Evolutionary conservation across 2,888 invertebrate species (phyloP), one percentile per base, ranked within the genome.

Genomic region (Drosophila paramelanica): DNA sequence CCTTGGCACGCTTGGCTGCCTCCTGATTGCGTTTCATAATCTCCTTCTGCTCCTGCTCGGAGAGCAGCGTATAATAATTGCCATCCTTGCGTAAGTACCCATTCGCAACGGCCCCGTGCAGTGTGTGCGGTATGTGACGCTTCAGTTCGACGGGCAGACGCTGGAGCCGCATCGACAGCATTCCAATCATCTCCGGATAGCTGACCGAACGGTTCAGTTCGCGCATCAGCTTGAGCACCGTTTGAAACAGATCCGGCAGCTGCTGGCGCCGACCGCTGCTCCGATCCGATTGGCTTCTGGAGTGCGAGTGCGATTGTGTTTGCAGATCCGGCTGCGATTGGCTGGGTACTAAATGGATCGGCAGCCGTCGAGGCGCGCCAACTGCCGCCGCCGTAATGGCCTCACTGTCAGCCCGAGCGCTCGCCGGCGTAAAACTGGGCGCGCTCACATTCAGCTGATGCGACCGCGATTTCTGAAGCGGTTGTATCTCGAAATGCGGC

Each of bases 1-100:
- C 85, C 65, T 77, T 87, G 68, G 88, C 85, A 1, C 81, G 79
- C 55, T 62, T 53, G 58, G 79, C 88, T 0, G 72, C 79, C 67
- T 70, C 81, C 65, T 69, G 59, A 14, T 83, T 85, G 47, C 73
- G 72, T 8, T 65, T 59, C 79, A 67, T 68, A 7, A 87, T 74
- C 61, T 65, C 73, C 60, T 47, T 45, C 7, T 81, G 88, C 52
- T 83, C 83, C 58, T 27, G 11, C 51, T 84, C 76, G 11, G 88
- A 68, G 0, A 78, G 56, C n/a, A 87, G 31, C 1, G 79, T 62
- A 38, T 83, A 83, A 0, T 65, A 73, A 38, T 65, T 73, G 38
- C 88, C 76, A 36, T 78, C 73, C 73, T 84, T 87, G 45, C 76
- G 73, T 14, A 83, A 38, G 41, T 73, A 83, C 0, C 83, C 83